Evolutionary conservation across 2,888 invertebrate species (phyloP).

Genomic region (Drosophila paramelanica): DNA sequence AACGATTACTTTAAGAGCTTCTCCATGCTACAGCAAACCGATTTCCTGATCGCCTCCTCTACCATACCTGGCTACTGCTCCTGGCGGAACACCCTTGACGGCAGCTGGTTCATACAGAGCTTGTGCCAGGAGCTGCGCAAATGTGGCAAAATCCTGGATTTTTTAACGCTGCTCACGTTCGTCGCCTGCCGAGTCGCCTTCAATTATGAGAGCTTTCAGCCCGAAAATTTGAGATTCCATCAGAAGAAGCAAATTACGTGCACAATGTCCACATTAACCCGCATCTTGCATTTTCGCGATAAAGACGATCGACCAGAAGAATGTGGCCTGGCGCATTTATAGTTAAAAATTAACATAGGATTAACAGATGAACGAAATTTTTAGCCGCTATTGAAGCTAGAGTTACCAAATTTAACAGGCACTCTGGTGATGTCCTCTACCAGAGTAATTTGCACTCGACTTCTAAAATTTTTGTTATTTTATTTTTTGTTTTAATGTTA

Average conservation of each 20-base stretch:
- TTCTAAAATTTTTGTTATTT: background rate
- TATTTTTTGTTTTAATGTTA: background rate
- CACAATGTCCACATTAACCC: conserved; percentile 95
- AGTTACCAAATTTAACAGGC: too few relatives aligned
- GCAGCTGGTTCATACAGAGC: conserved; percentile 98
- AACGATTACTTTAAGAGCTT: conserved; percentile 88
- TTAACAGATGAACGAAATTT: too few relatives aligned
- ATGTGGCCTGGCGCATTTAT: background rate
- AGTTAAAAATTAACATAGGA: too few relatives aligned
- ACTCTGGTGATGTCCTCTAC: too few relatives aligned
- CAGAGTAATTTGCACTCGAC: too few relatives aligned
- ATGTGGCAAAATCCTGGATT: conserved; percentile 90
- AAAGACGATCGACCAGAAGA: conserved; percentile 62
- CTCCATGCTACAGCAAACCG: conserved; percentile 94
- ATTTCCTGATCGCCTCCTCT: conserved; percentile 96
- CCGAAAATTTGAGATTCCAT: conserved; percentile 91
- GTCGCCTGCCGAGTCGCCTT: conserved; percentile 93
- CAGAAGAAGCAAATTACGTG: conserved; percentile 96
- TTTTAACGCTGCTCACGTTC: conserved; percentile 93
- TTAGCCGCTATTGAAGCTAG: too few relatives aligned
- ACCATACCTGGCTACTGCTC: conserved; percentile 97
- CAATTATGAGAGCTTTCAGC: conserved; percentile 94
- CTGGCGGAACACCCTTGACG: conserved; percentile 96
- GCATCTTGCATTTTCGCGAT: conserved; percentile 89
- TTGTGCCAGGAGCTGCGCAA: conserved; percentile 91